These are phyloP conservation scores for Hemitrygon akajei DNA, from an alignment of 2,797 vertebrate genomes.

Conservation along the genomic window DNA sequence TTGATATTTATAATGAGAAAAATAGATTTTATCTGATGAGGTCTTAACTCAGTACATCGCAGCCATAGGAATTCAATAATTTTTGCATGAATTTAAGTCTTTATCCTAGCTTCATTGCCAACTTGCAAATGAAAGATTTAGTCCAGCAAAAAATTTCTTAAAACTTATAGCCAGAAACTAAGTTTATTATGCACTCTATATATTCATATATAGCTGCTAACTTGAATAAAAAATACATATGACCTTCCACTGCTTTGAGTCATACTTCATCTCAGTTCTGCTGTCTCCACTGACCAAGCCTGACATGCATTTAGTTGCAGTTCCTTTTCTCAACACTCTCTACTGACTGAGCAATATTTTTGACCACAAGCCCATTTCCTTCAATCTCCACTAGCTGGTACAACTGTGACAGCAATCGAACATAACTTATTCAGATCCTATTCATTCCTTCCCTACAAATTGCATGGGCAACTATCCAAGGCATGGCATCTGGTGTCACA, in stretches of 20 bases:
- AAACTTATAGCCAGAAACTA: background rate
- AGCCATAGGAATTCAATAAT: background rate
- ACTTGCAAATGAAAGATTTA: background rate
- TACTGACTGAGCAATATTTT: background rate
- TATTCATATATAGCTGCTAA: background rate
- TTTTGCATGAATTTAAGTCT: background rate
- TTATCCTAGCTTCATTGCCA: background rate
- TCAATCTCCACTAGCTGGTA: background rate
- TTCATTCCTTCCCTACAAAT: background rate
- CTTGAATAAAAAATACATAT: background rate
- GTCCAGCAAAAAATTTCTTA: background rate
- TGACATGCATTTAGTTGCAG: background rate
- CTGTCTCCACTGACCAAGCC: background rate
- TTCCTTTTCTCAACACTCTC: background rate
- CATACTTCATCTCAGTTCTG: background rate
- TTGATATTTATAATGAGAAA: background rate
- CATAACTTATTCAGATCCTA: background rate
- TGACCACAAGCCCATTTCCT: background rate
- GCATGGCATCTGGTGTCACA: background rate
- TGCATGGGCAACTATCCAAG: background rate
- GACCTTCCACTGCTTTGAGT: background rate
- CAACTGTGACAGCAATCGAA: background rate
- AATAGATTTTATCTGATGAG: background rate
- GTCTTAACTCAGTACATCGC: background rate
- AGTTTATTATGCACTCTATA: background rate